Base-by-base conservation (phyloP, 2,113 vertebrate genomes). In the Syngnathus floridae region DNA sequence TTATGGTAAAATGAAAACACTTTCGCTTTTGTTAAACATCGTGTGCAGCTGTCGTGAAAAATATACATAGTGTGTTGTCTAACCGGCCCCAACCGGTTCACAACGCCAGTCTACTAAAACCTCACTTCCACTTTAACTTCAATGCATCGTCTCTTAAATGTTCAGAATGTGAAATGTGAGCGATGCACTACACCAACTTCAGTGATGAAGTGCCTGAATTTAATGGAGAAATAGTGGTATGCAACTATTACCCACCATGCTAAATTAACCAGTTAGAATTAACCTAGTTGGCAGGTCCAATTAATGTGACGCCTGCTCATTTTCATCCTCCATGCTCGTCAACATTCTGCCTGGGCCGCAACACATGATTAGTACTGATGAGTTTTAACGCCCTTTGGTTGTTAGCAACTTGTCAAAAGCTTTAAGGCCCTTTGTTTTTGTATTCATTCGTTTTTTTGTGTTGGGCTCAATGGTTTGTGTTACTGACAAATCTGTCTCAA, bases 391-490 rank as follows among this genome's bases (percentile, higher is more conserved):
- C 59, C 71, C 54, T 58, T 72, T 9, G 36, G 7, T 72, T 49
- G 4, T 60, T 56, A 37, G 37, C 46, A 45, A 19, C 60, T 66
- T 69, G 57, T 48, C 36, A 51, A 21, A 41, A 45, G 31, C 6
- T 69, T 46, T 14, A 45, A 36, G 65, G 67, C 70, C 73, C 64
- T 70, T 64, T 36, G 19, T 2, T 71, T 74, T 70, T 71, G 62
- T 77, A 60, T 72, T 55, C 2, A 51, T 22, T n/a, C 26, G 11
- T 73, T 85, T 82, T 57, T 59, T 10, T 71, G 41, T 35, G 38
- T 55, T 62, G 66, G n/a, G 26, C 71, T 70, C 57, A 64, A 35
- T 66, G 35, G 2, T 63, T 4, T 41, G 31, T 21, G 2, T 45
- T 10, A 52, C 19, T 71, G 19, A 75, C 52, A 52, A 16, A 19